Conservation (phyloP, 2,797 vertebrate species). For the Strix occidentalis region DNA sequence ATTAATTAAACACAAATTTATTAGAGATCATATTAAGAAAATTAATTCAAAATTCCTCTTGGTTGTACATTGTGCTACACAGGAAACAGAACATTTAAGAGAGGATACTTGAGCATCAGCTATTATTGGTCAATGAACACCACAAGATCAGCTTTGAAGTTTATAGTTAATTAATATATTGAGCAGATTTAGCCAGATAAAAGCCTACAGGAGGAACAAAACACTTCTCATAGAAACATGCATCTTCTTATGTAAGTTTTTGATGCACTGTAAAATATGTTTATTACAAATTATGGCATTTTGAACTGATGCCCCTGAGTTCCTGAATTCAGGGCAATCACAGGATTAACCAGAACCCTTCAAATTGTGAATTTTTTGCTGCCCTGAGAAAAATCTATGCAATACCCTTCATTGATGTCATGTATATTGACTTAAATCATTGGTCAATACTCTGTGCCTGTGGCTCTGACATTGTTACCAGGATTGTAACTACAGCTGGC, state of each 20-base stretch:
- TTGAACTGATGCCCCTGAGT: background rate
- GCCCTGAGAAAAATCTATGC: conserved; percentile 17
- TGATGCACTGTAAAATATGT: background rate
- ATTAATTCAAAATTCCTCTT: background rate
- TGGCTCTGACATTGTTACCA: conserved; percentile 37
- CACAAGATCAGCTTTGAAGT: conserved; percentile 22
- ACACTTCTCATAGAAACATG: background rate
- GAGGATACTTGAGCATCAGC: background rate
- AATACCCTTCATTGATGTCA: conserved; percentile 15
- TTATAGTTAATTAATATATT: conserved; percentile 53
- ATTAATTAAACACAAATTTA: background rate
- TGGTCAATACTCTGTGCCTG: conserved; percentile 28
- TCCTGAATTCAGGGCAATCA: background rate
- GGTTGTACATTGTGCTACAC: background rate
- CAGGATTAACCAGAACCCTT: background rate
- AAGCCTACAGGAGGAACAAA: conserved; percentile 28
- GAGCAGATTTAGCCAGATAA: conserved; percentile 25
- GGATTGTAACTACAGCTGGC: background rate
- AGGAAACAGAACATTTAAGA: background rate
- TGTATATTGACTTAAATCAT: conserved; percentile 29
- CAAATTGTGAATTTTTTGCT: background rate
- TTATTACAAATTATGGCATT: background rate
- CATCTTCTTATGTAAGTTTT: background rate
- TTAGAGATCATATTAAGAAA: background rate
- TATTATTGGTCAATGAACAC: background rate